A percentile compares a stretch with the other conserved stretches of the same genome.
Evolutionary conservation across 2,888 invertebrate genomes (phyloP).

Genomic region (Anticlea derivata): DNA sequence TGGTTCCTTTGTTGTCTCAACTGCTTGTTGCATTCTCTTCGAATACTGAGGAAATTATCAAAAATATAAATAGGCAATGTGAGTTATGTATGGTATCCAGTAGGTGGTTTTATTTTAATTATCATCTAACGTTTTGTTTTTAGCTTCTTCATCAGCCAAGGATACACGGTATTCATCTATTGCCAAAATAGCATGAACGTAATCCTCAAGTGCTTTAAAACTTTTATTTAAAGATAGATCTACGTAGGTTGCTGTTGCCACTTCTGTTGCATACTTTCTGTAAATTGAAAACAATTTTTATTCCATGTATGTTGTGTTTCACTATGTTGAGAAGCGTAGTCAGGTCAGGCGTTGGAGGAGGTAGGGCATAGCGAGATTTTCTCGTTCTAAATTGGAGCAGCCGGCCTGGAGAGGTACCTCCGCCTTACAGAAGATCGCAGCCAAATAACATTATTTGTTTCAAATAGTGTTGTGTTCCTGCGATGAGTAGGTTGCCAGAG

Average conservation of each 20-base stretch:
- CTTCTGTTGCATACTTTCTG: constrained; percentile 46
- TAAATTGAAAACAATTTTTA: constrained; percentile 15
- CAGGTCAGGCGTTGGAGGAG: no score
- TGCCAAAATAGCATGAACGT: constrained; percentile 32
- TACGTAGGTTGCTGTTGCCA: constrained; percentile 47
- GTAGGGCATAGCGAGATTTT: no score
- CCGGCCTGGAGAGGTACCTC: no score
- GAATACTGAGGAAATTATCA: constrained; percentile 41
- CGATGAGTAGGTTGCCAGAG: no score
- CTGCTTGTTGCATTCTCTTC: constrained; percentile 53
- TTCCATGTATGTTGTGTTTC: no score
- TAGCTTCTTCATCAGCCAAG: constrained; percentile 50
- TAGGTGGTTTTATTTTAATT: neutral
- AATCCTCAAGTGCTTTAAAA: constrained; percentile 37
- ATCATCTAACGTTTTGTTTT: constrained; percentile 48
- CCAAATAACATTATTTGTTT: no score
- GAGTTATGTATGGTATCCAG: no score
- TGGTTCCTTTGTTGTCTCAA: constrained; percentile 62
- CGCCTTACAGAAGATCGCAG: no score
- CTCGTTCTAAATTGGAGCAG: no score
- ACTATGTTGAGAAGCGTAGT: no score
- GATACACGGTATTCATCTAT: constrained; percentile 29
- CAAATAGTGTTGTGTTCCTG: no score
- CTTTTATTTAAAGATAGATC: constrained; percentile 44
- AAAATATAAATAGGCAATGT: neutral